Base-by-base conservation (phyloP, 2,113 vertebrate species). In the Dicentrarchus labrax region DNA sequence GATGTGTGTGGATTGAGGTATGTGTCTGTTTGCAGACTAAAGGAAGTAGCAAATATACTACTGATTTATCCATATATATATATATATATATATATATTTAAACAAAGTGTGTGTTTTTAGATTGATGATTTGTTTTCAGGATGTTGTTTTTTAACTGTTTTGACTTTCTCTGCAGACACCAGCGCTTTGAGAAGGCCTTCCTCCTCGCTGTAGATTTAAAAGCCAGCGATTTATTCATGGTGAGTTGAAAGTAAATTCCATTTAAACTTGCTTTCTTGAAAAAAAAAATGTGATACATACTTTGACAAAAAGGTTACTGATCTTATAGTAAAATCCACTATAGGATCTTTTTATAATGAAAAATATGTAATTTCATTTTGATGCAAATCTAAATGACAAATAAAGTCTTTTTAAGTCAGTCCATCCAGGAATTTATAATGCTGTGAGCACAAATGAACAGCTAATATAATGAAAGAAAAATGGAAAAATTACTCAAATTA, bases 161-260 rank as follows among this genome's bases (percentile, higher is more conserved):
- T 24, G 5, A 9, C 16, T 70, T 91, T 83, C 77, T 66, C 89
- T 90, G 36, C 89, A 99, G 98, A 80, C 95, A 98, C 87, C 96
- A 97, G 89, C 96, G 97, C 77, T 98, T 99, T 79, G 98, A 99
- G 91, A 99, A 99, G 91, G 98, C 98, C 0, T 99, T 99, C 94
- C 96, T 99, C 66, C 95, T 99, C 4, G 98, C 98, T 50, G 92
- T 99, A 67, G 98, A 99, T 91, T 95, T 99, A 4, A 96, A 97
- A 71, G 96, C 95, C 65, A 96, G 94, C 85, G 98, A 99, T 94
- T 94, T 99, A 78, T 99, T 99, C 86, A 99, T 99, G 98, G 98
- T 99, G 93, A 98, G 97, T 81, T 38, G 9, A 69, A 75, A 62
- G 19, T 67, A 48, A 45, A 72, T 22, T 48, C 64, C 11, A 43